Percentiles rank a stretch among this genome's conserved stretches.
Conservation (phyloP, 2,797 vertebrate species). For the Stomatorhinus walkeri region DNA sequence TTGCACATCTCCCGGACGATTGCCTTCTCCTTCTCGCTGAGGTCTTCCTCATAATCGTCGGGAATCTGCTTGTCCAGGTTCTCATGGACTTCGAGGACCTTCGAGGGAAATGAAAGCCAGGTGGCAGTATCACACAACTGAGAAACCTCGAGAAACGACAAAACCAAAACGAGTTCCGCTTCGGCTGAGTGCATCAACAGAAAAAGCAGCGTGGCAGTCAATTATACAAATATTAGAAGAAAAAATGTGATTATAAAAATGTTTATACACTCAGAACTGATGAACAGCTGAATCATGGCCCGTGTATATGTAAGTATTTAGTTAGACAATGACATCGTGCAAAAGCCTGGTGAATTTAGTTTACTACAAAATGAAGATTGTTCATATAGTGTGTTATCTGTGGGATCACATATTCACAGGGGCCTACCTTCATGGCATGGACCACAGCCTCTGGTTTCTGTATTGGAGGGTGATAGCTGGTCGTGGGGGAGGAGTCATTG, state of each 20-base stretch:
- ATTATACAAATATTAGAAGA: not conserved
- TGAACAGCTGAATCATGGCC: not conserved
- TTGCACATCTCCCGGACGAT: slow-evolving; percentile 98
- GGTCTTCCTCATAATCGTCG: slow-evolving; percentile 84
- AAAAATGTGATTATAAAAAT: not conserved
- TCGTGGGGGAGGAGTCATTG: slow-evolving; percentile 73
- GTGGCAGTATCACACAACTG: not conserved
- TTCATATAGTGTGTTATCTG: not conserved
- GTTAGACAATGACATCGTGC: not conserved
- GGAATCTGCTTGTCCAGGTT: slow-evolving; percentile 86
- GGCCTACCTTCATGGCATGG: slow-evolving; percentile 89
- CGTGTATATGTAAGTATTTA: not conserved
- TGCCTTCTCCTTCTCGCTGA: slow-evolving; percentile 97
- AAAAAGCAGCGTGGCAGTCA: not conserved
- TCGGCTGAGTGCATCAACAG: not conserved
- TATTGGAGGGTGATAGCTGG: slow-evolving; percentile 71
- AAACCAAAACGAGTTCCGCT: not conserved
- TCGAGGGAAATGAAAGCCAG: not conserved
- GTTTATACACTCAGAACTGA: not conserved
- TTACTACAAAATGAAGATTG: not conserved
- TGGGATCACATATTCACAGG: not conserved
- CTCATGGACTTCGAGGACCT: slow-evolving; percentile 96
- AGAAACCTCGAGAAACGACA: not conserved
- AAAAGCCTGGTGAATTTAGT: not conserved
- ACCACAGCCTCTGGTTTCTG: slow-evolving; percentile 95